A percentile compares a stretch with the other conserved stretches of the same genome.
phyloP scores from a whole-genome alignment of 2,797 vertebrate genomes.

The Xerus rutilus region DNA sequence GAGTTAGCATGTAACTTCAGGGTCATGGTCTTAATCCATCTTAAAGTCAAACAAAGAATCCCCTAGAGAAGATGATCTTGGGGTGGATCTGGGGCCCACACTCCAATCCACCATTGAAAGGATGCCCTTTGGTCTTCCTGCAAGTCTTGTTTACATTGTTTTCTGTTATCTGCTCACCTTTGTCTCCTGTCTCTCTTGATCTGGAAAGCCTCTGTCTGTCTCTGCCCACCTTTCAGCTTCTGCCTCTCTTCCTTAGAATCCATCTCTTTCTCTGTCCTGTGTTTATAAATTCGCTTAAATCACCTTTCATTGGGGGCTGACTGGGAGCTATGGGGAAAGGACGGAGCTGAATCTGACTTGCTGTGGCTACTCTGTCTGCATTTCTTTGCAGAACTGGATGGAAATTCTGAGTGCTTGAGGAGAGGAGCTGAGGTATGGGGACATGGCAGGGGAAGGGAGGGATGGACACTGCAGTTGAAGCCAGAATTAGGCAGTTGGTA shows the following conservation, averaged over 20 bases:
- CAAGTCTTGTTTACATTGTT: not conserved
- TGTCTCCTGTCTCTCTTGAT: not conserved
- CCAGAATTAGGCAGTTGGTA: too few species aligned
- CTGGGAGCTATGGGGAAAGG: not conserved
- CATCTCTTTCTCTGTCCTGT: not conserved
- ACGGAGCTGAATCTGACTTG: not conserved
- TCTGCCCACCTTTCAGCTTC: not conserved
- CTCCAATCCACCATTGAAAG: not conserved
- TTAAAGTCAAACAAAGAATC: not conserved
- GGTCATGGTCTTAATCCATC: not conserved
- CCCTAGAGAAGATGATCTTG: not conserved
- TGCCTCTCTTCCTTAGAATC: not conserved
- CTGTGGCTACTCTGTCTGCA: not conserved
- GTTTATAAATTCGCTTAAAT: not conserved
- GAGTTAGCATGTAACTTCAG: slow-evolving; percentile 3
- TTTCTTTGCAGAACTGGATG: slow-evolving; percentile 40
- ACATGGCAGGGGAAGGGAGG: slow-evolving; percentile 69
- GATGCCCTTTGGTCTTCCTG: not conserved
- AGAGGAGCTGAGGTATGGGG: slow-evolving; percentile 59
- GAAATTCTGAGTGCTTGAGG: slow-evolving; percentile 54
- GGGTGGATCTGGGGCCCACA: accelerated
- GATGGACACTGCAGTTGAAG: not conserved
- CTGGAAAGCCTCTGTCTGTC: too few species aligned
- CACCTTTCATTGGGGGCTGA: not conserved
- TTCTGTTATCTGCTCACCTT: too few species aligned